phyloP scores from a whole-genome alignment of 1,140 invertebrate genomes.

The Drosophila ambigua region DNA sequence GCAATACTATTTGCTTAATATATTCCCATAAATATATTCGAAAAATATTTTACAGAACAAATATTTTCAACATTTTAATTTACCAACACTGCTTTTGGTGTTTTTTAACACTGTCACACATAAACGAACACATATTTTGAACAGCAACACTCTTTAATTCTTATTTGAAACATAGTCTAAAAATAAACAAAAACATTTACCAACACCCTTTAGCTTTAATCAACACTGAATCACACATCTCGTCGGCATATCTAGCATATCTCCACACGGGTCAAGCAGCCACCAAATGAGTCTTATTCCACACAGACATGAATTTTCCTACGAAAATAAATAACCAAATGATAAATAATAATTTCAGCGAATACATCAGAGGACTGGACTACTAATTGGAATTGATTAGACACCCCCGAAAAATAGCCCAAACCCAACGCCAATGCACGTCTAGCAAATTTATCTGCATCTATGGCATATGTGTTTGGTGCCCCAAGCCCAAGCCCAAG shows the following conservation, averaged over 20 bases:
- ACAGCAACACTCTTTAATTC: no score
- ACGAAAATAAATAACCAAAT: constrained; percentile 74
- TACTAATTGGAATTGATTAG: constrained; percentile 83
- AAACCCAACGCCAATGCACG: constrained; percentile 59
- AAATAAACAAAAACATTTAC: no score
- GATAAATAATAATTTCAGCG: constrained; percentile 82
- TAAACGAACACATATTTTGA: no score
- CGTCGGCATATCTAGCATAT: neutral
- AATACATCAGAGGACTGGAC: constrained; percentile 81
- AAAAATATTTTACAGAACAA: no score
- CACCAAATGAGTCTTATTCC: constrained; percentile 8
- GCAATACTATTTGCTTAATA: no score
- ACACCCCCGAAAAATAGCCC: constrained; percentile 36
- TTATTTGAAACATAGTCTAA: no score
- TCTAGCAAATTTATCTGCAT: constrained; percentile 80
- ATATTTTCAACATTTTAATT: no score
- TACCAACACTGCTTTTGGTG: no score
- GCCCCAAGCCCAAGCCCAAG: neutral
- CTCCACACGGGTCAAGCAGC: constrained; percentile 1
- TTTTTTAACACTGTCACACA: no score
- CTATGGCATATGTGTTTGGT: constrained; percentile 73
- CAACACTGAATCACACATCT: no score
- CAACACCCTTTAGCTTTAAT: no score
- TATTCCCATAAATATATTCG: no score
- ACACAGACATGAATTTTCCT: constrained; percentile 21